Conservation (phyloP, 2,797 vertebrate species). For the Heterohyrax brucei region DNA sequence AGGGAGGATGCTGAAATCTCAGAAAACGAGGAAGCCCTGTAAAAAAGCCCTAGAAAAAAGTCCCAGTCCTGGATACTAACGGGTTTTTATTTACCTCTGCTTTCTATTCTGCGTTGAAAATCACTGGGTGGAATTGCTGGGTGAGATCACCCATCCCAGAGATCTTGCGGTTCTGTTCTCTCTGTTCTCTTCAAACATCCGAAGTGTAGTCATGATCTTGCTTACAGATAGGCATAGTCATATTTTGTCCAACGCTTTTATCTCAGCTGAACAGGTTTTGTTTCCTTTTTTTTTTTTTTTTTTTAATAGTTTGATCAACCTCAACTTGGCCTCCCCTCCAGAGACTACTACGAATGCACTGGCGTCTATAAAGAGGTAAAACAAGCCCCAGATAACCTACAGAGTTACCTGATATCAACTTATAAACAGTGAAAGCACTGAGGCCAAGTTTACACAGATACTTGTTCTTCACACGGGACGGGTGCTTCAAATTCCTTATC, state of each 20-base stretch:
- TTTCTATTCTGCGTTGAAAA: slow-evolving; percentile 35
- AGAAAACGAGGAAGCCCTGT: background rate
- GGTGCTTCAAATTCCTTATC: background rate
- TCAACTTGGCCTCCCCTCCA: slow-evolving; percentile 95
- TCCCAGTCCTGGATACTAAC: background rate
- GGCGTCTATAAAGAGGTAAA: slow-evolving; percentile 95
- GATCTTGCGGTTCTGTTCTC: slow-evolving; percentile 19
- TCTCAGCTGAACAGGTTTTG: slow-evolving; percentile 15
- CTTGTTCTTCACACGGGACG: background rate
- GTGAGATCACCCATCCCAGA: background rate
- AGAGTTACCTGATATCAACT: background rate
- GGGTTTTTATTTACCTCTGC: background rate
- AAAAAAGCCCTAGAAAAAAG: background rate
- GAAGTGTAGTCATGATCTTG: background rate
- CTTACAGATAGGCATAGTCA: background rate
- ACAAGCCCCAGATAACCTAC: background rate
- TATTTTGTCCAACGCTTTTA: background rate
- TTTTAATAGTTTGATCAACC: slow-evolving; percentile 94
- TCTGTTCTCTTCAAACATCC: background rate
- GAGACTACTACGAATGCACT: slow-evolving; percentile 96
- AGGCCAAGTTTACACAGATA: background rate
- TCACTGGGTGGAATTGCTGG: background rate
- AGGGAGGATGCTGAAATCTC: background rate
- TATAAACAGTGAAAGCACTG: slow-evolving; percentile 5
- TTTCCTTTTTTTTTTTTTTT: slow-evolving; percentile 70